Percentiles rank a stretch among this genome's conserved stretches.
These are phyloP conservation scores for Xestobium rufovillosum DNA, from an alignment of 2,888 invertebrate genomes.

Conservation along the genomic window DNA sequence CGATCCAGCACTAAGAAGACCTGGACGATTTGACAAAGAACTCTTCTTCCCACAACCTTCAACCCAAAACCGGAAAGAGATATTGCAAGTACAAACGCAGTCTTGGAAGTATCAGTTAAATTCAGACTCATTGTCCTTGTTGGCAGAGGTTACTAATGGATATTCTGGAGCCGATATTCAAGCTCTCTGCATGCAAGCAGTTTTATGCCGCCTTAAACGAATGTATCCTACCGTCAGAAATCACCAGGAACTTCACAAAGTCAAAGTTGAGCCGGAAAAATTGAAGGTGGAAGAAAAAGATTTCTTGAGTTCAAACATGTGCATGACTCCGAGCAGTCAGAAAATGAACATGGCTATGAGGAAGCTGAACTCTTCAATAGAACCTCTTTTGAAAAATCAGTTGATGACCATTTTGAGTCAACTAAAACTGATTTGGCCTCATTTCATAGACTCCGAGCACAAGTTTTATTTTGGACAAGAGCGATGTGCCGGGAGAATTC, in stretches of 20 bases:
- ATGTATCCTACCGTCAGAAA: conserved; percentile 78
- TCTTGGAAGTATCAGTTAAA: conserved; percentile 46
- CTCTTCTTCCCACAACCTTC: conserved; percentile 72
- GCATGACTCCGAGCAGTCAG: conserved; percentile 34
- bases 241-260: conserved; percentile 38
- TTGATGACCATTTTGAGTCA: conserved; percentile 31
- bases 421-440: conserved; percentile 35
- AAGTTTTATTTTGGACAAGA: conserved; percentile 34
- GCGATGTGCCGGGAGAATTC: conserved; percentile 36
- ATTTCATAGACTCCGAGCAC: conserved; percentile 34
- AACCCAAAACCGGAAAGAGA: conserved; percentile 56
- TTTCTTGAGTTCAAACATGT: conserved; percentile 34
- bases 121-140: conserved; percentile 46
- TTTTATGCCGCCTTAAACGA: conserved; percentile 63
- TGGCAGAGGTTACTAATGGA: conserved; percentile 56
- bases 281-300: conserved; percentile 35
- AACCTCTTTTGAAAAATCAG: conserved; percentile 36
- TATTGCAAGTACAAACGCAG: conserved; percentile 50
- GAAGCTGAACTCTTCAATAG: conserved; percentile 32
- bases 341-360: conserved; percentile 32
- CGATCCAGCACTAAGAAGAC: conserved; percentile 76
- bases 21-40: conserved; percentile 82
- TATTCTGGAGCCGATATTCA: conserved; percentile 83
- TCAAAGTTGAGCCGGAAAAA: conserved; percentile 28
- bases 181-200: conserved; percentile 78